Conservation (phyloP, 1,140 invertebrate species). For the Leguminivora glycinivorella region DNA sequence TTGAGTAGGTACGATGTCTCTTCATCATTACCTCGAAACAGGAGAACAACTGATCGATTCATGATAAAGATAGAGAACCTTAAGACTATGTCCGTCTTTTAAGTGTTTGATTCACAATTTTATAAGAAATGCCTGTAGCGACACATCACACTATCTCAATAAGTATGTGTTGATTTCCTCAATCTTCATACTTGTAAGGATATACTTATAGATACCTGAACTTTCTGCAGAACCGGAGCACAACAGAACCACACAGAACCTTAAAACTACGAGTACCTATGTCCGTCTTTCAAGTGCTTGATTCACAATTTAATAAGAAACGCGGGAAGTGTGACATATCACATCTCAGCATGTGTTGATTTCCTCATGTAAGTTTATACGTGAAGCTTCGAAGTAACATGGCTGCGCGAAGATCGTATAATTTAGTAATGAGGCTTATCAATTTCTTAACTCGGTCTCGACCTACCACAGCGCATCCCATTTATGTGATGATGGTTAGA, state of each 20-base stretch:
- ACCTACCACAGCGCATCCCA: constrained; percentile 23
- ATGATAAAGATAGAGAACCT: constrained; percentile 3
- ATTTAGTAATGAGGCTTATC: constrained; percentile 27
- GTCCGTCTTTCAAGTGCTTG: not conserved
- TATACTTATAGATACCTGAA: constrained; percentile 12
- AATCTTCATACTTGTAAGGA: constrained; percentile 11
- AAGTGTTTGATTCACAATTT: constrained; percentile 12
- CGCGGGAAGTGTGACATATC: constrained; percentile 20
- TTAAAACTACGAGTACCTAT: no score
- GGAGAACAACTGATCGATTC: constrained; percentile 34
- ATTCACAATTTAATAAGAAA: constrained; percentile 14
- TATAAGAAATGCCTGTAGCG: constrained; percentile 9
- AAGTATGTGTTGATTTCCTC: not conserved
- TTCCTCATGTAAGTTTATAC: no score
- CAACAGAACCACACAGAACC: not conserved
- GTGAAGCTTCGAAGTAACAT: constrained; percentile 13
- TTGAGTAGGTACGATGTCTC: constrained; percentile 71
- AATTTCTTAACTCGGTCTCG: constrained; percentile 17
- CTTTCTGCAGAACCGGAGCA: constrained; percentile 50
- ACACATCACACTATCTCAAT: constrained; percentile 18
- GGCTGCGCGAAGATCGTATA: constrained; percentile 23
- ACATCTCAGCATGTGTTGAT: constrained; percentile 2
- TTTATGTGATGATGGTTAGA: not conserved
- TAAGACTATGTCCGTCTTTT: not conserved
- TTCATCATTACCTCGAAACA: constrained; percentile 60